Conservation (phyloP, 2,113 vertebrate genomes). For the Vanacampus margaritifer region DNA sequence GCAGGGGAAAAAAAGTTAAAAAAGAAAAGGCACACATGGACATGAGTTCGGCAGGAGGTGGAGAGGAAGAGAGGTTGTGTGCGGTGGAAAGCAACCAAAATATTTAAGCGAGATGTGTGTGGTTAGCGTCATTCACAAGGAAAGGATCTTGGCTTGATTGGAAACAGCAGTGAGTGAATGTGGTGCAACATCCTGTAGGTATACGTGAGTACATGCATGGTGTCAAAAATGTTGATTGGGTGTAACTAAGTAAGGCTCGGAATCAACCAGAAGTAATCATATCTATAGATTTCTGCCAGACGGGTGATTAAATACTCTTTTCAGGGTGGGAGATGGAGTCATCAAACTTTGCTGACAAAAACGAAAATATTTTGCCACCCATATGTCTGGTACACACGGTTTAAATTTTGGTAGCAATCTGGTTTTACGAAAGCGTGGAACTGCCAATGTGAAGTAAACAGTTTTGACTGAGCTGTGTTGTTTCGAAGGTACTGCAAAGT, state of each 20-base stretch:
- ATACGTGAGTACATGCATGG: not conserved
- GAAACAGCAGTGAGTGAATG: conserved; percentile 5
- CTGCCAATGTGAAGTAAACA: no score
- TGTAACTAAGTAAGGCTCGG: not conserved
- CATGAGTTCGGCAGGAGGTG: conserved; percentile 21
- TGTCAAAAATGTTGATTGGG: not conserved
- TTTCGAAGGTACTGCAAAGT: no score
- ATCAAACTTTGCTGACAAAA: no score
- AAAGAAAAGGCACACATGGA: conserved; percentile 30
- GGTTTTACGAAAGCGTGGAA: no score
- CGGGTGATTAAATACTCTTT: no score
- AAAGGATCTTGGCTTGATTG: not conserved
- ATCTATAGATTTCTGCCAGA: not conserved
- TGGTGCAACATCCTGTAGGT: not conserved
- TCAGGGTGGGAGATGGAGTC: no score
- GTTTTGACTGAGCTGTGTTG: no score
- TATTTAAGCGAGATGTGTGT: conserved; percentile 16
- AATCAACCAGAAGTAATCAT: not conserved
- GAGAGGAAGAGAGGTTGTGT: conserved; percentile 29
- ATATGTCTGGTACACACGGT: not conserved
- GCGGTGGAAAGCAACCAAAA: conserved; percentile 52
- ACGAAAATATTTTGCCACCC: no score
- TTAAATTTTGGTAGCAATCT: no score
- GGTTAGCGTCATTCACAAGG: conserved; percentile 8
- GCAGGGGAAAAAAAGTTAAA: conserved; percentile 31